phyloP scores from a whole-genome alignment of 1,140 invertebrate genomes.

The Coelopa frigida region DNA sequence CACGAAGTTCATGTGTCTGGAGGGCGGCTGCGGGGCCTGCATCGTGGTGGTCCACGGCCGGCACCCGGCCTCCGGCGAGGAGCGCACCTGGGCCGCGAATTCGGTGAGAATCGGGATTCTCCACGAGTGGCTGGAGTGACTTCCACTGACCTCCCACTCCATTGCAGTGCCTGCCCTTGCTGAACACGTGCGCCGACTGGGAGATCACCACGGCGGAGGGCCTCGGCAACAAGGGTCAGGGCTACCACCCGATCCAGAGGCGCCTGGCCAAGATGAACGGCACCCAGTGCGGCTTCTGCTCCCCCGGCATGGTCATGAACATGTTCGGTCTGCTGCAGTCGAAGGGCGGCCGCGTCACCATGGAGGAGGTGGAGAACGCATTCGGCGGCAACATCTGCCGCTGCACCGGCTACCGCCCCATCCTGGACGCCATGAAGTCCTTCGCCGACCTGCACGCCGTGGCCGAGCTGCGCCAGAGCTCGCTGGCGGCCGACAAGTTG shows the following conservation, averaged over 20 bases:
- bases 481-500: too few relatives aligned
- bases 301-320: slow-evolving; percentile 79
- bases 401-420: slow-evolving; percentile 81
- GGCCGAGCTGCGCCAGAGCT: too few relatives aligned
- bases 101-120: too few relatives aligned
- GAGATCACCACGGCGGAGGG: slow-evolving; percentile 74
- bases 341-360: slow-evolving; percentile 49
- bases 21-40: too few relatives aligned
- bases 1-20: too few relatives aligned
- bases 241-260: slow-evolving; percentile 66
- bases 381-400: slow-evolving; percentile 79
- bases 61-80: too few relatives aligned
- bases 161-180: slow-evolving; percentile 61
- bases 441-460: too few relatives aligned
- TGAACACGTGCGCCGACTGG: slow-evolving; percentile 66
- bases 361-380: slow-evolving; percentile 65
- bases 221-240: slow-evolving; percentile 58
- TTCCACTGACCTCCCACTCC: too few relatives aligned
- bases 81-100: too few relatives aligned
- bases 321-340: slow-evolving; percentile 60
- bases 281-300: slow-evolving; percentile 76
- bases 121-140: too few relatives aligned
- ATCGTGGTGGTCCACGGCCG: too few relatives aligned
- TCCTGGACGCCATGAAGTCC: slow-evolving; percentile 74
- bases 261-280: slow-evolving; percentile 63